phyloP scores from a whole-genome alignment of 1,140 invertebrate species.

The Solen grandis region DNA sequence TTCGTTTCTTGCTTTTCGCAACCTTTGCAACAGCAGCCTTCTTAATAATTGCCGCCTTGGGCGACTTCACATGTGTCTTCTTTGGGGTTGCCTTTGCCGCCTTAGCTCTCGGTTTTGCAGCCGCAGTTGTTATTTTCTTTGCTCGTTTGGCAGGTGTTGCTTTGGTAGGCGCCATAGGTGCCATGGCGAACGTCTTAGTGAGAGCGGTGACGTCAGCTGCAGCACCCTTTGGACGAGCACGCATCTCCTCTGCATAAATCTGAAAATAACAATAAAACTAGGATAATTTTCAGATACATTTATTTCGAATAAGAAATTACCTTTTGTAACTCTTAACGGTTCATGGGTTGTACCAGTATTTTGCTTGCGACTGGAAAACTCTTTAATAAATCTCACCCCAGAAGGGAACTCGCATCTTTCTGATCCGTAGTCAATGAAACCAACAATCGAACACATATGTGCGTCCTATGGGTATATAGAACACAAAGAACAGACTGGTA shows the following conservation, averaged over 20 bases:
- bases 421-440: not conserved
- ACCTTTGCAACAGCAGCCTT: too few relatives aligned
- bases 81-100: too few relatives aligned
- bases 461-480: not conserved
- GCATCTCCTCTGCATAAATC: slow-evolving; percentile 43
- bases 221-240: slow-evolving; percentile 13
- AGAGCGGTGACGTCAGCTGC: slow-evolving; percentile 18
- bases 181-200: slow-evolving; percentile 15
- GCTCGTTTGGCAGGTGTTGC: not conserved
- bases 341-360: not conserved
- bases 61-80: too few relatives aligned
- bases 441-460: not conserved
- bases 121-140: not conserved
- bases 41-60: too few relatives aligned
- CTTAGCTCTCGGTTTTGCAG: not conserved
- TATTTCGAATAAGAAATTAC: not conserved
- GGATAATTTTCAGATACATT: not conserved
- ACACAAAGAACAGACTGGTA: not conserved
- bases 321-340: not conserved
- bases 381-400: not conserved
- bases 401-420: not conserved
- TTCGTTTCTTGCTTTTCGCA: not conserved
- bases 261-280: not conserved
- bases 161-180: not conserved
- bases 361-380: not conserved